These are phyloP conservation scores for Crax fasciolata DNA, from an alignment of 2,797 vertebrate species.

Conservation along the genomic window DNA sequence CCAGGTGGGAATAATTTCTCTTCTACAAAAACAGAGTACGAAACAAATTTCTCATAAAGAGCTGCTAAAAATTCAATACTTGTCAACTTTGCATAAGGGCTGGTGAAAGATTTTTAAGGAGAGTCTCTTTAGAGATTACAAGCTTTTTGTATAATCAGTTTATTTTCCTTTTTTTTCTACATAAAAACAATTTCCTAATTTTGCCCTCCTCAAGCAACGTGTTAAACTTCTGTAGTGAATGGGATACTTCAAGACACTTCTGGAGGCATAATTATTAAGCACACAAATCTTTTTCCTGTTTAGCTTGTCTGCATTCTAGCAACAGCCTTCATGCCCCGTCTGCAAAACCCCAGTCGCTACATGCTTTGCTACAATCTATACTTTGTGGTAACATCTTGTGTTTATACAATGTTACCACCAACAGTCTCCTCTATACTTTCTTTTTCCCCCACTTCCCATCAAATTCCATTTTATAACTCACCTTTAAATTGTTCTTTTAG, in stretches of 20 bases:
- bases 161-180: background rate
- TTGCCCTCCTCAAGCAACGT: background rate
- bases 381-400: background rate
- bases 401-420: background rate
- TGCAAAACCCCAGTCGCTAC: background rate
- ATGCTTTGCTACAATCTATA: background rate
- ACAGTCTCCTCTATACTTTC: background rate
- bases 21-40: background rate
- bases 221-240: background rate
- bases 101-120: background rate
- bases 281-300: background rate
- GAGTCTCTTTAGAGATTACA: background rate
- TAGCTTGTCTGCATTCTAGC: background rate
- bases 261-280: background rate
- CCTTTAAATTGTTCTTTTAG: background rate
- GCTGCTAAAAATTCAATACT: background rate
- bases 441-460: background rate
- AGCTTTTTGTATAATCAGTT: background rate
- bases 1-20: background rate
- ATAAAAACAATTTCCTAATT: background rate
- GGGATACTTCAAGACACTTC: background rate
- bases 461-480: slow-evolving; percentile 9
- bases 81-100: background rate
- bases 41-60: background rate
- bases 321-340: background rate